phyloP scores from a whole-genome alignment of 92 coral and sea anemone genomes.

The Virgularia gustaviana region DNA sequence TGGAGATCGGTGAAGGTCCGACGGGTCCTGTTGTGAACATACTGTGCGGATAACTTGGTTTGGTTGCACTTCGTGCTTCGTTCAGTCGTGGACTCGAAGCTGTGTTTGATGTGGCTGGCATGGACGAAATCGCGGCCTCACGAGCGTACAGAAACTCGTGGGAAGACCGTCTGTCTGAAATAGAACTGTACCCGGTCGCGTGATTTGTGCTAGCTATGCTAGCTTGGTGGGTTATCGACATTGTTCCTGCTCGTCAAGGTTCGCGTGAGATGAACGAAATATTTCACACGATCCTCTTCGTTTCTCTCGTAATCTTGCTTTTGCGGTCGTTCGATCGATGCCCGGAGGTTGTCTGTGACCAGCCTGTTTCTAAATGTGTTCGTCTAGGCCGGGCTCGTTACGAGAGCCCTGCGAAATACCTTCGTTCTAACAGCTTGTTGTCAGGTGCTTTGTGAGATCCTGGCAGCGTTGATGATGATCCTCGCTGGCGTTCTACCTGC shows the following conservation, averaged over 20 bases:
- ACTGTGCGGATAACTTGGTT: constrained; percentile 37
- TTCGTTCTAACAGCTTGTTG: constrained; percentile 25
- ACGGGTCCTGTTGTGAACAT: constrained; percentile 44
- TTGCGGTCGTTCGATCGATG: not conserved
- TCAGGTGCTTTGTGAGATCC: constrained; percentile 41
- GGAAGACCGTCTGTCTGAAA: constrained; percentile 31
- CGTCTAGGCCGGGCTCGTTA: constrained; percentile 9
- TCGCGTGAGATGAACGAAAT: constrained; percentile 29
- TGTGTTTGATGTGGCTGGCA: constrained; percentile 14
- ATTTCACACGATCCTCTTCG: constrained; percentile 1
- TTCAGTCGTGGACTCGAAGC: not conserved
- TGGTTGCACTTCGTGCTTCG: constrained; percentile 15
- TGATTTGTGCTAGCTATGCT: constrained; percentile 26
- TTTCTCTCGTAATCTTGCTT: not conserved
- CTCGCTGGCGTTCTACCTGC: constrained; percentile 1
- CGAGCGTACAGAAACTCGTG: constrained; percentile 38
- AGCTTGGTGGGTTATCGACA: constrained; percentile 36
- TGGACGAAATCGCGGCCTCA: constrained; percentile 13
- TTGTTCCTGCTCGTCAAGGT: constrained; percentile 21
- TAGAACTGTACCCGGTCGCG: constrained; percentile 27
- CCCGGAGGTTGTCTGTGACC: constrained; percentile 11
- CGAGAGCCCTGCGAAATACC: not conserved
- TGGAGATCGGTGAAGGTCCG: constrained; percentile 23
- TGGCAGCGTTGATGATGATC: not conserved
- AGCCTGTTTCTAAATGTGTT: constrained; percentile 22